Base-by-base conservation (phyloP, 2,113 vertebrate genomes). In the Eolophus roseicapilla region DNA sequence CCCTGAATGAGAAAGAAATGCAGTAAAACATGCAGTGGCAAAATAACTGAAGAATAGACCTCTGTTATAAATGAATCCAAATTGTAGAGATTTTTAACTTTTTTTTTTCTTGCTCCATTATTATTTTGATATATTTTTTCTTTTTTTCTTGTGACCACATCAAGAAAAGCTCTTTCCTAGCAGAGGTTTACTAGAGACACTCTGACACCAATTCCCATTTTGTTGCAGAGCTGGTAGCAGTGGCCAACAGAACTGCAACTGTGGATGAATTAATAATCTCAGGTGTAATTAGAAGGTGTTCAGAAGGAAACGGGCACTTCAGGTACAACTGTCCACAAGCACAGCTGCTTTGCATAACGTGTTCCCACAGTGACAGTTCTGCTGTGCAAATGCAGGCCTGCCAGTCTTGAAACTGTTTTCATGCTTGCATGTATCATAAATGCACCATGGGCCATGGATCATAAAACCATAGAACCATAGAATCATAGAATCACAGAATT, bases 381-480 rank as follows among this genome's bases (percentile, higher is more conserved):
- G n/a, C 46, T 63, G 46, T 10, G 37, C 37, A 37, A 52, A 41
- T 62, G 43, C 23, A 88, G 39, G 20, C 20, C 64, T 86, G 76
- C 50, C 43, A 53, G 17, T 47, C 80, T 65, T 18, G 10, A 50
- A 92, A 69, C 60, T 53, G n/a, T 73, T 92, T 88, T 53, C 59
- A 50, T 7, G 19, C 55, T 21, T 75, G 24, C 1, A 0, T 1
- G 0, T 70, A 19, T 75, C 5, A 2, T 57, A 44, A 44, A 55
- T 43, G 25, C 4, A 5, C 18, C 8, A 13, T 13, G 18, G n/a
- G n/a, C 37, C 2, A 0, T 21, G 43, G 63, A 53, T 59, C 55
- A n/a, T 59, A 59, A n/a, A 59, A 15, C 9, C 57, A 24, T 16
- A 23, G 21, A 50, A 50, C 11, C 47, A 49, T 13, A 49, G 47